These are phyloP conservation scores for Vireo griseus DNA, from an alignment of 2,797 vertebrate species.

Conservation along the genomic window DNA sequence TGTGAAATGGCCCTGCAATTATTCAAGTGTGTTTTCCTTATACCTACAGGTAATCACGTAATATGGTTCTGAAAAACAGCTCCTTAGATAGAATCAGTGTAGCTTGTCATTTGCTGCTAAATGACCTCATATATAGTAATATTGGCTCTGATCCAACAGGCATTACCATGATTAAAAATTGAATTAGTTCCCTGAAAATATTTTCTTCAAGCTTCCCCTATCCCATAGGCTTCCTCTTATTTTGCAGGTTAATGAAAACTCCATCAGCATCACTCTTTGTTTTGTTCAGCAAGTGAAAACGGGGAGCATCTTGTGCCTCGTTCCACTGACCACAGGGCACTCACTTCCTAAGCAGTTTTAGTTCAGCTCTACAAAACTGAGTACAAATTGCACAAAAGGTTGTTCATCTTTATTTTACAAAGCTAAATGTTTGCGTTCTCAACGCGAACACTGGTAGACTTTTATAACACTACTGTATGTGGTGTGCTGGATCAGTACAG, in stretches of 20 bases:
- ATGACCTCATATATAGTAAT: background rate
- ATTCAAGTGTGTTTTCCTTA: background rate
- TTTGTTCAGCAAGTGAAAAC: background rate
- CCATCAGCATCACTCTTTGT: background rate
- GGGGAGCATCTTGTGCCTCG: background rate
- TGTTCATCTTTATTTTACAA: background rate
- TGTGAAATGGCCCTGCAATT: background rate
- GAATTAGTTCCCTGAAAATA: background rate
- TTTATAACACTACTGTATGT: background rate
- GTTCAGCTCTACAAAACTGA: background rate
- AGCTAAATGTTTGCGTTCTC: background rate
- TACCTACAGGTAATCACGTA: background rate
- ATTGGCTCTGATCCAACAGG: background rate
- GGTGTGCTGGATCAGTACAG: background rate
- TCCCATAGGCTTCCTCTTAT: background rate
- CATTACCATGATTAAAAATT: background rate
- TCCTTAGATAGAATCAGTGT: background rate
- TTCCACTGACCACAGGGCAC: background rate
- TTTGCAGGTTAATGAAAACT: background rate
- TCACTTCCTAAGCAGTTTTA: background rate
- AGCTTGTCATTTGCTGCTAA: background rate
- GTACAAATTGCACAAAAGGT: background rate
- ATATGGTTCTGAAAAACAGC: background rate
- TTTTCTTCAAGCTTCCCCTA: background rate
- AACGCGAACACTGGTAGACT: accelerated